A percentile compares a stretch with the other conserved stretches of the same genome.
These are phyloP conservation scores for Buceros bicornis DNA, from an alignment of 2,797 vertebrate genomes.

Conservation along the genomic window DNA sequence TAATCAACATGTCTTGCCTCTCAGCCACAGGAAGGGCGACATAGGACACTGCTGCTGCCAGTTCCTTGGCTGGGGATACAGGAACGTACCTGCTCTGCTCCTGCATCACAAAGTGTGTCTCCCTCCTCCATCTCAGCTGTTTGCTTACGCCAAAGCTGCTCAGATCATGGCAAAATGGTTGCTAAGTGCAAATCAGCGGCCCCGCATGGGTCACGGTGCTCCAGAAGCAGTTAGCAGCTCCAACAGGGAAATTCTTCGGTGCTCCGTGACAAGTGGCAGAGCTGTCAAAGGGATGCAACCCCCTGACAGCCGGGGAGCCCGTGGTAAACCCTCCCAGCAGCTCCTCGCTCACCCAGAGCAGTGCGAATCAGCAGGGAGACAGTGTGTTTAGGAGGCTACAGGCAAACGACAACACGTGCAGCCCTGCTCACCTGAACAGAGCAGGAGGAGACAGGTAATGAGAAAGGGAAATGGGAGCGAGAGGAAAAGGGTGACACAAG, in stretches of 20 bases:
- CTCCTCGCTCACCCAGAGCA: not conserved
- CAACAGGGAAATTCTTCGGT: not conserved
- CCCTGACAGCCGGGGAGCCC: not conserved
- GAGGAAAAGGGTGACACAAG: not conserved
- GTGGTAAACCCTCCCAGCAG: not conserved
- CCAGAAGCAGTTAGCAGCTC: not conserved
- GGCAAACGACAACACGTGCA: not conserved
- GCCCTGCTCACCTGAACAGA: not conserved
- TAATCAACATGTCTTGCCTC: not conserved
- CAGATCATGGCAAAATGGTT: not conserved
- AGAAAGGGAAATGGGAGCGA: not conserved
- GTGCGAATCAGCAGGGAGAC: not conserved
- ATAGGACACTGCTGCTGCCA: not conserved
- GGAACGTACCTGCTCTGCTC: rapidly evolving
- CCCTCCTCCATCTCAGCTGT: not conserved
- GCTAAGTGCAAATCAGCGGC: rapidly evolving
- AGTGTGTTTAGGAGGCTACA: not conserved
- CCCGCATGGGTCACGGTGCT: not conserved
- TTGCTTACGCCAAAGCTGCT: not conserved
- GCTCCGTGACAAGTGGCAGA: not conserved
- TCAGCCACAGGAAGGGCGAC: not conserved
- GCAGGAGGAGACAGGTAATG: not conserved
- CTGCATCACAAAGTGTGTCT: not conserved
- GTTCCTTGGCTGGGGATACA: not conserved
- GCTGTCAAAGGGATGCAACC: not conserved